Conservation (phyloP, 2,113 vertebrate species). For the Sebastes fasciatus region DNA sequence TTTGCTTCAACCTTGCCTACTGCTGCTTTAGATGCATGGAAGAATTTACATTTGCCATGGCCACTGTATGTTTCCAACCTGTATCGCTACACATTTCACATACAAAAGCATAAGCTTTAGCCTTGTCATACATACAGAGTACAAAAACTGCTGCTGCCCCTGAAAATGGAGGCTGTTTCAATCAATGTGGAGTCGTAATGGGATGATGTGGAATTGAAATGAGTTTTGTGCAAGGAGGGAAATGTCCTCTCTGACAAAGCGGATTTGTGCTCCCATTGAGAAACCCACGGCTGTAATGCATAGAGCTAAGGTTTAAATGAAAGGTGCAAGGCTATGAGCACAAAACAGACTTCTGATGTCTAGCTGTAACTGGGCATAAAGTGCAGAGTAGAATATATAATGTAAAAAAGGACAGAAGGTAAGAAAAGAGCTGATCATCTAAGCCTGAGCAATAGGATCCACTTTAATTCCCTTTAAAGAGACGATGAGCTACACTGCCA, state of each 20-base stretch:
- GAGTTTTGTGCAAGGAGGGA: slow-evolving; percentile 67
- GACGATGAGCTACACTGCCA: slow-evolving; percentile 5
- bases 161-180: slow-evolving; percentile 74
- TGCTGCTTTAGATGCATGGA: background rate
- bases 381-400: slow-evolving; percentile 13
- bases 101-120: slow-evolving; percentile 23
- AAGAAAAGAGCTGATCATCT: slow-evolving; percentile 8
- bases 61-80: slow-evolving; percentile 1
- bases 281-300: slow-evolving; percentile 56
- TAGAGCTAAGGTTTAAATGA: slow-evolving; percentile 50
- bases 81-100: slow-evolving; percentile 31
- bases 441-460: background rate
- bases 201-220: slow-evolving; percentile 77
- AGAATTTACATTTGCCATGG: slow-evolving; percentile 20
- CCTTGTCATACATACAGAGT: slow-evolving; percentile 47
- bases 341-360: slow-evolving; percentile 46
- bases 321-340: slow-evolving; percentile 43
- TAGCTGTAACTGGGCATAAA: slow-evolving; percentile 18
- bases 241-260: slow-evolving; percentile 76
- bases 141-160: slow-evolving; percentile 46
- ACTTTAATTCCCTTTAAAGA: slow-evolving; percentile 31
- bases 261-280: slow-evolving; percentile 72
- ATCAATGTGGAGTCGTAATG: slow-evolving; percentile 76
- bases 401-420: background rate
- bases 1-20: too few relatives aligned